Evolutionary conservation across 2,888 invertebrate genomes (phyloP), one percentile per base, ranked within the genome.

Genomic region (Germaria angustata): DNA sequence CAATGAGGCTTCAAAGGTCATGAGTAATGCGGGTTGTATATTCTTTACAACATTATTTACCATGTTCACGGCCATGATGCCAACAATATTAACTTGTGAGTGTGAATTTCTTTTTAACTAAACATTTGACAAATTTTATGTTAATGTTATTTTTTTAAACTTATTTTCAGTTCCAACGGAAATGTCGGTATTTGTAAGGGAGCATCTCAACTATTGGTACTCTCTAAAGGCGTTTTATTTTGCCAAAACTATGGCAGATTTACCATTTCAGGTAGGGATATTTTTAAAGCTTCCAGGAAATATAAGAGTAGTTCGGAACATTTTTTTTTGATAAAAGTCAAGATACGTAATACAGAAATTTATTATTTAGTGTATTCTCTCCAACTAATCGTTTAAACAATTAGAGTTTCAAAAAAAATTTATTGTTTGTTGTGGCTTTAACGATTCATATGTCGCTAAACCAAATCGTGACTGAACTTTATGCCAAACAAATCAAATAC

Each of bases 21-120:
- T 95, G 93, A 98, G 97, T 92, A 99, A 99, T 89, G 96, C 97
- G 24, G 98, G 98, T 53, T 98, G 97, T 91, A 94, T 99, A 86
- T 99, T 99, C 93, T 98, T 99, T 92, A 97, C 97, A 85, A 95
- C 97, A 86, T 94, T 99, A 92, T 99, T 99, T 92, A 95, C 98
- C 86, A 98, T 98, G 95, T 99, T 98, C 91, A 97, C 98, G 68
- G 97, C 98, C 63, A 97, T 99, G 95, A 99, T 99, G 98, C 98
- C 98, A 84, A 99, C 98, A 63, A 98, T 99, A 88, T 94, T 98
- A 87, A 98, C 99, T 89, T 99, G 98, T 98, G 92, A 96, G 97
- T 28, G 15, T 8, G 53, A 53, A 7, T 32, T n/a, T n/a, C n/a
- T n/a, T n/a, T n/a, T n/a, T n/a, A n/a, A n/a, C n/a, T n/a, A n/a